Conservation (phyloP, 2,797 vertebrate genomes). For the Ammospiza maritima region DNA sequence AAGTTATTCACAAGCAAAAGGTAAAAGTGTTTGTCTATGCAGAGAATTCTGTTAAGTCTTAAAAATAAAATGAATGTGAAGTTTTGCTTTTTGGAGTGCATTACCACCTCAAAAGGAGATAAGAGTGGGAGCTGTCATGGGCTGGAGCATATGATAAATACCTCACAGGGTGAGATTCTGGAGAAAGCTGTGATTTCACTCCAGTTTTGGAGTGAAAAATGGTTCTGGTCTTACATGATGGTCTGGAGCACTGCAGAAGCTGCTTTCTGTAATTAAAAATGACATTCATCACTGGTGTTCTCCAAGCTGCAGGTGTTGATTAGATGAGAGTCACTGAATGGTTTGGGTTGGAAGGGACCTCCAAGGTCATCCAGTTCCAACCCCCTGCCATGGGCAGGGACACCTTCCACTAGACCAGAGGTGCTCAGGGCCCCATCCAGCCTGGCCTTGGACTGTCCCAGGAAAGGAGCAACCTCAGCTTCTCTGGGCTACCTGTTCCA, state of each 20-base stretch:
- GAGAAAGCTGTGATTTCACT: not conserved
- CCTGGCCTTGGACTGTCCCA: not conserved
- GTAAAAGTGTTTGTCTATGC: conserved; percentile 62
- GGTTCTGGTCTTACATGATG: not conserved
- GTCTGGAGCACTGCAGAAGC: not conserved
- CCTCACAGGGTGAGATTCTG: not conserved
- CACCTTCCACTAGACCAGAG: not conserved
- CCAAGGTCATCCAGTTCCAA: not conserved
- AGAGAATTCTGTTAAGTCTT: not conserved
- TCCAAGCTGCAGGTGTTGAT: not conserved
- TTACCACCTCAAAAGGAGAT: not conserved
- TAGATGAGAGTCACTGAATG: not conserved
- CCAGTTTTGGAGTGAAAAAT: not conserved
- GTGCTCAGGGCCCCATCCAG: not conserved
- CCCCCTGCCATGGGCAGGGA: not conserved
- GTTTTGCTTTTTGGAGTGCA: not conserved
- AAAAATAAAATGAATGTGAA: not conserved
- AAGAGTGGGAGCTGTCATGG: not conserved
- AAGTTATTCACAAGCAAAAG: conserved; percentile 69
- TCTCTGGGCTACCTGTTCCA: not conserved
- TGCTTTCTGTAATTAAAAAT: not conserved
- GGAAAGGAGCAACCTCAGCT: not conserved
- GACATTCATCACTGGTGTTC: not conserved
- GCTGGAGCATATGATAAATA: not conserved
- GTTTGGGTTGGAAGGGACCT: not conserved